A percentile compares a stretch with the other conserved stretches of the same genome.
phyloP scores from a whole-genome alignment of 2,113 vertebrate species.

The Chlorodrepanis virens region DNA sequence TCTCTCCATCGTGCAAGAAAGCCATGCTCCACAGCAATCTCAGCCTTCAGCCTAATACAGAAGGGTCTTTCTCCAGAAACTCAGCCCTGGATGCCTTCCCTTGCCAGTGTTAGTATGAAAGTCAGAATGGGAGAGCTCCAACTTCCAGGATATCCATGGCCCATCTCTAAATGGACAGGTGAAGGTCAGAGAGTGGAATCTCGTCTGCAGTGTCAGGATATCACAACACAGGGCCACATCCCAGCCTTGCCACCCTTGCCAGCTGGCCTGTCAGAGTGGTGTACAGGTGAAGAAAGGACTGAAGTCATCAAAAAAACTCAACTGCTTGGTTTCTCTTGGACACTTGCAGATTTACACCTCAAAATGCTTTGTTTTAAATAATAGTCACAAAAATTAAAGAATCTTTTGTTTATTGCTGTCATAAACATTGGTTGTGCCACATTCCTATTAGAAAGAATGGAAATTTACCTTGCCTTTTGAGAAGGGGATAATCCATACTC shows the following conservation, averaged over 20 bases:
- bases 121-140: not conserved
- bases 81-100: not conserved
- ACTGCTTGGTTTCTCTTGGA: not conserved
- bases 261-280: fast-evolving
- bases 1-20: not conserved
- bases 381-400: not conserved
- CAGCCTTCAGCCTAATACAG: not conserved
- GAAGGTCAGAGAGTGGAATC: not conserved
- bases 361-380: not conserved
- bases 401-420: not conserved
- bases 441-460: not conserved
- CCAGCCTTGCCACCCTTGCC: not conserved
- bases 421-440: not conserved
- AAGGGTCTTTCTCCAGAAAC: not conserved
- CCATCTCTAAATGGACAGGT: not conserved
- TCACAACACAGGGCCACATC: not conserved
- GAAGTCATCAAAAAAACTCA: not conserved
- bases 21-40: not conserved
- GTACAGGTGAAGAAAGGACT: not conserved
- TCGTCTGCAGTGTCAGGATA: not conserved
- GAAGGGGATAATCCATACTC: not conserved
- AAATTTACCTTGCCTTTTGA: not conserved
- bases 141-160: too few relatives aligned
- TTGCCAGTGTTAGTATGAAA: not conserved
- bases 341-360: not conserved